These are phyloP conservation scores for Nestor notabilis DNA, from an alignment of 2,113 vertebrate species.

Conservation along the genomic window DNA sequence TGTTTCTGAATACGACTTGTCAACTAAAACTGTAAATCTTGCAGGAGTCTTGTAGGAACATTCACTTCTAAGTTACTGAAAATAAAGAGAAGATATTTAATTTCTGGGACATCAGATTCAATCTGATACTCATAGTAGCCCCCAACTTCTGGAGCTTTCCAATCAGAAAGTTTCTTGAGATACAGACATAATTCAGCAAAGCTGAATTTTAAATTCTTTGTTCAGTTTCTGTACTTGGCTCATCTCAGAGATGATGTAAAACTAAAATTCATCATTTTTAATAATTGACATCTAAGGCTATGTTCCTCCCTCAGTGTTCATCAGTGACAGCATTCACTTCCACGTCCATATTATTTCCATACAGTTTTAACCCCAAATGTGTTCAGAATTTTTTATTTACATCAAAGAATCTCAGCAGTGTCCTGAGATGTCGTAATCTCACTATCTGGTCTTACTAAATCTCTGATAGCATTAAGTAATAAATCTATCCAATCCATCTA, in stretches of 20 bases:
- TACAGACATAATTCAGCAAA: background rate
- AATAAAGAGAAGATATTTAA: background rate
- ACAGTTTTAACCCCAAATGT: background rate
- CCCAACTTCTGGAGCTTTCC: background rate
- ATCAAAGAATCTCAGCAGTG: background rate
- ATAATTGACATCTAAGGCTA: background rate
- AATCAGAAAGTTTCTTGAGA: background rate
- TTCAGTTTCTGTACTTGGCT: background rate
- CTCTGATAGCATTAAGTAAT: background rate
- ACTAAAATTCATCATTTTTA: background rate
- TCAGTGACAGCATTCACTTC: background rate
- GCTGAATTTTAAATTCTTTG: background rate
- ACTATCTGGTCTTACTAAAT: background rate
- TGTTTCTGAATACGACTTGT: background rate
- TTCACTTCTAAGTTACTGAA: background rate
- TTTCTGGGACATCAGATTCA: background rate
- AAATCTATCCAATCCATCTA: background rate
- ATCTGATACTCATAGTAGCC: background rate
- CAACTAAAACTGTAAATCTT: background rate
- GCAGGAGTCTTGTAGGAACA: background rate
- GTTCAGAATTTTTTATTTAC: background rate
- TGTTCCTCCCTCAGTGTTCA: background rate
- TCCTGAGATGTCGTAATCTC: background rate
- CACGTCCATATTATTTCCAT: background rate
- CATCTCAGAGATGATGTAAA: background rate